Percentiles rank a stretch among this genome's conserved stretches.
phyloP scores from a whole-genome alignment of 2,113 vertebrate genomes.

The Polyodon spathula region DNA sequence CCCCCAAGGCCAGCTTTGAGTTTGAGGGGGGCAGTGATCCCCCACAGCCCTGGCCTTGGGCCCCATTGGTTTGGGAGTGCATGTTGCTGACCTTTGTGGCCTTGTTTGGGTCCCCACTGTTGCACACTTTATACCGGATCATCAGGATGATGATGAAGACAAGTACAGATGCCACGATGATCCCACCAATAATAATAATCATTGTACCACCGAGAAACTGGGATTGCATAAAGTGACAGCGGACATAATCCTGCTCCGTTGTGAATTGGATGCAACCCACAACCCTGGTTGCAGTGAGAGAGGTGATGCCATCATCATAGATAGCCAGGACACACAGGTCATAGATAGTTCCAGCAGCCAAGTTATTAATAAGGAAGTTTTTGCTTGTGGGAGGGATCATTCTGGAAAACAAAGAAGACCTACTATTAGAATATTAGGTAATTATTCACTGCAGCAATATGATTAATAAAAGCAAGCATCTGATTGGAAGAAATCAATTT shows the following conservation, averaged over 20 bases:
- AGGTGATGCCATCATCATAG: slow-evolving; percentile 92
- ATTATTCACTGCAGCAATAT: no score
- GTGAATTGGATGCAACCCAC: slow-evolving; percentile 93
- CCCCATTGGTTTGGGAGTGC: slow-evolving; percentile 91
- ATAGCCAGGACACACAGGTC: slow-evolving; percentile 95
- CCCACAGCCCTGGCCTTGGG: slow-evolving; percentile 71
- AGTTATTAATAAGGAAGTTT: slow-evolving; percentile 94
- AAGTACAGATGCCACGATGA: slow-evolving; percentile 93
- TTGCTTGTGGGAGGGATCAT: slow-evolving; percentile 98
- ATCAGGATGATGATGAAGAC: slow-evolving; percentile 98
- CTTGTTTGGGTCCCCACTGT: slow-evolving; percentile 75
- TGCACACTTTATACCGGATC: slow-evolving; percentile 98
- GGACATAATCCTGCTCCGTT: slow-evolving; percentile 92
- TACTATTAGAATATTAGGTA: no score
- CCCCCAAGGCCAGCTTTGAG: slow-evolving; percentile 80
- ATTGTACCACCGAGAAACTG: slow-evolving; percentile 97
- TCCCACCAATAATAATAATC: slow-evolving; percentile 98
- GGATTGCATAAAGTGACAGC: slow-evolving; percentile 97
- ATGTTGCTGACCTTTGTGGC: slow-evolving; percentile 79
- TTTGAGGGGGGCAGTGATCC: slow-evolving; percentile 60
- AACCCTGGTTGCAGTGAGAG: slow-evolving; percentile 87
- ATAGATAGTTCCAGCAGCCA: slow-evolving; percentile 84
- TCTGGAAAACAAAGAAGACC: slow-evolving; percentile 51
- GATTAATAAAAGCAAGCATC: no score
- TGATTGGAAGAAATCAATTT: no score